Percentiles rank a stretch among this genome's conserved stretches.
phyloP scores from a whole-genome alignment of 1,140 invertebrate species.

The Leptopilina boulardi region DNA sequence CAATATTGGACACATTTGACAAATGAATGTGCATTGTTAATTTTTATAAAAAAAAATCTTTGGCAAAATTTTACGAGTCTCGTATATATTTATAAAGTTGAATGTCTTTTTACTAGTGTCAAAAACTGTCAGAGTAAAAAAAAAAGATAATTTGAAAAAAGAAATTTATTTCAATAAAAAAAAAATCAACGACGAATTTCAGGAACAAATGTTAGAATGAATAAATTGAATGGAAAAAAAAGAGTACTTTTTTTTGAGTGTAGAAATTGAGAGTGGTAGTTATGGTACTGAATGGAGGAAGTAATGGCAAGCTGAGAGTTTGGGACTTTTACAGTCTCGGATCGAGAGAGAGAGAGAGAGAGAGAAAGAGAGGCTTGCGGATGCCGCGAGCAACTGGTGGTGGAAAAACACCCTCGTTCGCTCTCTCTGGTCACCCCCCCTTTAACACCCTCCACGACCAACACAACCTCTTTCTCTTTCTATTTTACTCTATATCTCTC shows the following conservation, averaged over 20 bases:
- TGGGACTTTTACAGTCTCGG: conserved; percentile 71
- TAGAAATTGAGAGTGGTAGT: conserved; percentile 11
- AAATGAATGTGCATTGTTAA: neutral
- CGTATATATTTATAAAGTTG: too few species aligned
- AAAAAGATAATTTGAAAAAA: too few species aligned
- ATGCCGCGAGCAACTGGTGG: conserved; percentile 76
- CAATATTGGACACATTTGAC: neutral
- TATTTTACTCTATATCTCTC: conserved; percentile 24
- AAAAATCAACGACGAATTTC: neutral
- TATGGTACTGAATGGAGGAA: conserved; percentile 10
- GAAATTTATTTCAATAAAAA: neutral
- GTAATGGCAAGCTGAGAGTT: conserved; percentile 51
- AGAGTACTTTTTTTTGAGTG: neutral
- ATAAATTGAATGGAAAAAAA: neutral
- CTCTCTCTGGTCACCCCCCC: conserved; percentile 50
- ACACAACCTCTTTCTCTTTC: conserved; percentile 41
- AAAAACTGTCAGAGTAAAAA: too few species aligned
- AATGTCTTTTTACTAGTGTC: too few species aligned
- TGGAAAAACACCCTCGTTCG: conserved; percentile 76
- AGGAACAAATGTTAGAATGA: neutral
- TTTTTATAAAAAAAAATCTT: too few species aligned
- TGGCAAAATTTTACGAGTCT: too few species aligned
- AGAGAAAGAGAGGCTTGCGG: conserved; percentile 69
- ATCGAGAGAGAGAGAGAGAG: too few species aligned
- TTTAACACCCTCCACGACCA: conserved; percentile 37